Evolutionary conservation across 1,140 invertebrate genomes (phyloP).

Genomic region (Elymnias hypermnestra): DNA sequence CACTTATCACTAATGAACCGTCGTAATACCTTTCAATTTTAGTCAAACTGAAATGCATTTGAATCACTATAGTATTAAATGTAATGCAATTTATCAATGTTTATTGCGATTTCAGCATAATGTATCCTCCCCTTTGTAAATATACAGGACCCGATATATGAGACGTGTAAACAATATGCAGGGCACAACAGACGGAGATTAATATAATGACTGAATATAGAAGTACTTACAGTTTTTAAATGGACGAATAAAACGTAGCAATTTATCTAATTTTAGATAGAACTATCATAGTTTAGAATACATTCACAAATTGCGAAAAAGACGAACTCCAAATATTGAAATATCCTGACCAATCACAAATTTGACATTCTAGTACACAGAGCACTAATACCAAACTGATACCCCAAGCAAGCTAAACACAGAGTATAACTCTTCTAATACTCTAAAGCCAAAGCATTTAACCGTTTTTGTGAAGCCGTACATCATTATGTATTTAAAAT

Average conservation of each 20-base stretch:
- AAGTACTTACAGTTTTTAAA: conserved; percentile 46
- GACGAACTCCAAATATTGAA: conserved; percentile 31
- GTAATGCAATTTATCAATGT: not conserved
- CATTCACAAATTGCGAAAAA: conserved; percentile 44
- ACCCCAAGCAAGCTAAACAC: too few relatives aligned
- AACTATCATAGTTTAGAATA: conserved; percentile 58
- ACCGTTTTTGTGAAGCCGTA: too few relatives aligned
- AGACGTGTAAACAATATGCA: conserved; percentile 67
- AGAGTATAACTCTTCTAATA: too few relatives aligned
- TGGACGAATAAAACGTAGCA: conserved; percentile 26
- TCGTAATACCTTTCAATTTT: too few relatives aligned
- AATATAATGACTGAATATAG: conserved; percentile 1
- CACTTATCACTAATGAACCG: too few relatives aligned
- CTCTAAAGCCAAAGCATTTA: too few relatives aligned
- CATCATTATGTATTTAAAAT: too few relatives aligned
- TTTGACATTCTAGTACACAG: too few relatives aligned
- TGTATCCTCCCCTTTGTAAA: conserved; percentile 70
- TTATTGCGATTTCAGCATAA: conserved; percentile 8
- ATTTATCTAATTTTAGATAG: conserved; percentile 36
- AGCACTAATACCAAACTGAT: too few relatives aligned
- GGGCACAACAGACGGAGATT: conserved; percentile 17
- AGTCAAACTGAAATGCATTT: too few relatives aligned
- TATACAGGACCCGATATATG: conserved; percentile 41
- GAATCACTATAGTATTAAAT: too few relatives aligned
- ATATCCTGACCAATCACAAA: conserved; percentile 39